Evolutionary conservation across 1,140 invertebrate species (phyloP), one percentile per base, ranked within the genome.

Genomic region (Drosophila seguyi): DNA sequence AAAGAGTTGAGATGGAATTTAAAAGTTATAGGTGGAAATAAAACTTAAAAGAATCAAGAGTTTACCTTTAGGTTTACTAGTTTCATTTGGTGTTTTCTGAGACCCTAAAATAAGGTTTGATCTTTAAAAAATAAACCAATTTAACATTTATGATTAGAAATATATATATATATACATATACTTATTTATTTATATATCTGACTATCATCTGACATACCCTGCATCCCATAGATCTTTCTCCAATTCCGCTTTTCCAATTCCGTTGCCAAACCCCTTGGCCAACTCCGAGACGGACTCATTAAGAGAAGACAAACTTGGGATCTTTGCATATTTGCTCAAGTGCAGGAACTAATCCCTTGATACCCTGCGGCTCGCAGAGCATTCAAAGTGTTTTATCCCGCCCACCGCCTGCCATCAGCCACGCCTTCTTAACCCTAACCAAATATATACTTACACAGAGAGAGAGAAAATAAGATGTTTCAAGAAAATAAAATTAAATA

Each of bases 291-390:
- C 55, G 69, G 69, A 59, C 67, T 73, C 69, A 73, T 73, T 73
- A 73, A 59, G 55, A 73, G 69, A 72, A 72, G 67, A 59, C 69
- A 73, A 73, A 73, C 69, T 72, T 73, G 67, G 69, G 67, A 72
- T 73, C 67, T 71, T 73, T 73, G 69, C 69, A 73, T 73, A 73
- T 73, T 73, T 73, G 69, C 68, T 73, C 69, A 72, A 73, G 69
- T 73, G 69, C 69, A 73, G 47, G 67, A 72, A 73, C 69, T 73
- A 79, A 79, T 56, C 55, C 38, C 52, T 61, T 60, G 20, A 55
- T 67, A 41, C 44, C 60, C 60, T 60, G 38, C 52, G 77, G 77
- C 77, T 79, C 45, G 59, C 50, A 73, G 52, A 73, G 59, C 59
- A 69, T 69, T 69, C 66, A 69, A 69, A 69, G 47, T 66, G 61